Base-by-base conservation (phyloP, 2,888 invertebrate species). In the Ypsolopha scabrella region DNA sequence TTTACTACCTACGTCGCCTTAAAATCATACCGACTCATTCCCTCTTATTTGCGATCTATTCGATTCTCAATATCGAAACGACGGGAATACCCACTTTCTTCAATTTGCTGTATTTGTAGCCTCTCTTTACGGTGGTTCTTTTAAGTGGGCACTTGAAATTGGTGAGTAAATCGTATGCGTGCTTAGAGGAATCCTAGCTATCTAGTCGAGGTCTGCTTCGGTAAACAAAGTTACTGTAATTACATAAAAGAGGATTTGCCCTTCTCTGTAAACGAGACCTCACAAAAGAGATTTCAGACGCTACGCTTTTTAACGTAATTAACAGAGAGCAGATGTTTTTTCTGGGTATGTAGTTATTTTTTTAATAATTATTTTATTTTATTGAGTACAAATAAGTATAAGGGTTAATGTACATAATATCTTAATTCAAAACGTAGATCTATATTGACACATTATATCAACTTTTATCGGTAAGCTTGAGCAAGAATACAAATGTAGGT, bases 141-240 rank as follows among this genome's bases (percentile, higher is more conserved):
- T 80, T 85, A 85, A 85, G 83, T 83, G 85, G 79, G 72, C 78
- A 79, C 73, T 81, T 78, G 78, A 78, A 78, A 78, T 79, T 76
- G 79, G 75, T 80, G 76, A 50, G 50, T 50, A 50, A 50, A 50
- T 50, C 41, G 50, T 52, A 52, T 52, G 48, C 52, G 48, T 48
- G 48, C 52, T 48, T 41, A 51, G 46, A 34, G 37, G 51, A 37
- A 37, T 39, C 39, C 35, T 37, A 34, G 50, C 10, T 36, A 41
- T 41, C 41, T 49, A 34, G 36, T 24, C 24, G 2, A 10, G 33
- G 44, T 14, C 41, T 41, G 48, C 48, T 49, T 48, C 33, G 38
- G 53, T 47, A 47, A 44, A 55, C 52, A 52, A 48, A 41, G 53
- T 52, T 37, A 43, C 10, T 24, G 24, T 24, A 24, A 24, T 24